Evolutionary conservation across 2,888 invertebrate species (phyloP).

Genomic region (Nomada goodeniana): DNA sequence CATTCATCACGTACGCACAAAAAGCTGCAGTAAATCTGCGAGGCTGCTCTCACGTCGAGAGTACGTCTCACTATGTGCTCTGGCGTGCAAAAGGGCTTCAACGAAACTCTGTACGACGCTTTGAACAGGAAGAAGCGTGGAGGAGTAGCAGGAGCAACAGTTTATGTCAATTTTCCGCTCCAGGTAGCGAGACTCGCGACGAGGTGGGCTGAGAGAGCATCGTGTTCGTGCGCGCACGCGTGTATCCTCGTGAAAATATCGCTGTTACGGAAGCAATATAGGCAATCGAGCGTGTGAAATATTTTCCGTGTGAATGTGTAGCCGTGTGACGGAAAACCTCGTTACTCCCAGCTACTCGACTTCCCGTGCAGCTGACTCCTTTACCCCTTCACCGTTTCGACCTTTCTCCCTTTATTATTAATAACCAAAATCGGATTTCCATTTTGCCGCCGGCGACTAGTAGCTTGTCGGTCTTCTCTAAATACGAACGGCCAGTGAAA

Average conservation of each 20-base stretch:
- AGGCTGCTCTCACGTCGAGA: constrained; percentile 55
- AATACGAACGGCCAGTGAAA: neutral
- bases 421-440: constrained; percentile 32
- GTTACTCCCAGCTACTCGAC: constrained; percentile 27
- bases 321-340: constrained; percentile 18
- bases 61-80: constrained; percentile 20
- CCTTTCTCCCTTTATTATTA: constrained; percentile 14
- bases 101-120: constrained; percentile 51
- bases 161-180: constrained; percentile 74
- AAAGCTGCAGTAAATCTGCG: constrained; percentile 55
- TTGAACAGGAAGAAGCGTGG: constrained; percentile 52
- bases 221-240: constrained; percentile 6
- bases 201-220: constrained; percentile 11
- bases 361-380: neutral
- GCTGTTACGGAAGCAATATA: constrained; percentile 56
- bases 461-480: neutral
- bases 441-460: neutral
- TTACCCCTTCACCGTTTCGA: too few relatives aligned
- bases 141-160: constrained; percentile 66
- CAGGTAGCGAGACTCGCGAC: constrained; percentile 44
- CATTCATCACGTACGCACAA: neutral
- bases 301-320: constrained; percentile 51
- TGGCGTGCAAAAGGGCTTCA: constrained; percentile 27
- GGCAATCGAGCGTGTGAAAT: constrained; percentile 62
- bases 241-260: constrained; percentile 63